A percentile compares a stretch with the other conserved stretches of the same genome.
These are phyloP conservation scores for Theretra japonica DNA, from an alignment of 2,888 invertebrate genomes.

Conservation along the genomic window DNA sequence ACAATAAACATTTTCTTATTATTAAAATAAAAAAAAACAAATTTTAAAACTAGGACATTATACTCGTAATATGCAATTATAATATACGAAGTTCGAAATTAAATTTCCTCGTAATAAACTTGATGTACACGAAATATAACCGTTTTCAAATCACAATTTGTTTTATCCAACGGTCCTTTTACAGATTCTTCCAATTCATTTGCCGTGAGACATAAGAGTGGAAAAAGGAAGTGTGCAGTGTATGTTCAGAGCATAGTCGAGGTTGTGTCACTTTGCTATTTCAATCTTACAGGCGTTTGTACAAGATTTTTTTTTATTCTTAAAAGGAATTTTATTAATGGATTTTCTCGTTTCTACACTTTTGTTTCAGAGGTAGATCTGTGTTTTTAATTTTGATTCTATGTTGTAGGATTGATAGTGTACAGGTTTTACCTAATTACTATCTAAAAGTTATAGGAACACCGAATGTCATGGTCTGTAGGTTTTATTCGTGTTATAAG, in stretches of 20 bases:
- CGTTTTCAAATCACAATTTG: neutral
- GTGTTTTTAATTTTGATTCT: slow-evolving; percentile 1
- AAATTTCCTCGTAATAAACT: no score
- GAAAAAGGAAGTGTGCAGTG: neutral
- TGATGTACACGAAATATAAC: neutral
- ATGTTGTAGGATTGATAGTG: neutral
- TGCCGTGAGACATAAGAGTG: neutral
- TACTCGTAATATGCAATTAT: no score
- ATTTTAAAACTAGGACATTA: no score
- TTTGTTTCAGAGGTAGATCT: neutral
- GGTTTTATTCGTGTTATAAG: neutral
- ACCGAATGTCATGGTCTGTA: neutral
- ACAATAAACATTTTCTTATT: no score
- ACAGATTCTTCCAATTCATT: slow-evolving; percentile 5
- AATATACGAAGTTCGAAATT: neutral
- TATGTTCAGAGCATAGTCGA: neutral
- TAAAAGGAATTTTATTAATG: slow-evolving; percentile 27
- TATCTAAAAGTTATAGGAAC: neutral
- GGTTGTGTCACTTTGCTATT: slow-evolving; percentile 18
- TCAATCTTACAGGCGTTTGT: slow-evolving; percentile 14
- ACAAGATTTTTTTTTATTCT: slow-evolving; percentile 38
- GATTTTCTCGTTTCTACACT: slow-evolving; percentile 33
- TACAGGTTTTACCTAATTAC: neutral
- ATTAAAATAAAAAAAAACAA: no score
- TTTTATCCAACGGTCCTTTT: neutral